phyloP scores from a whole-genome alignment of 2,113 vertebrate genomes.

The Menura novaehollandiae region DNA sequence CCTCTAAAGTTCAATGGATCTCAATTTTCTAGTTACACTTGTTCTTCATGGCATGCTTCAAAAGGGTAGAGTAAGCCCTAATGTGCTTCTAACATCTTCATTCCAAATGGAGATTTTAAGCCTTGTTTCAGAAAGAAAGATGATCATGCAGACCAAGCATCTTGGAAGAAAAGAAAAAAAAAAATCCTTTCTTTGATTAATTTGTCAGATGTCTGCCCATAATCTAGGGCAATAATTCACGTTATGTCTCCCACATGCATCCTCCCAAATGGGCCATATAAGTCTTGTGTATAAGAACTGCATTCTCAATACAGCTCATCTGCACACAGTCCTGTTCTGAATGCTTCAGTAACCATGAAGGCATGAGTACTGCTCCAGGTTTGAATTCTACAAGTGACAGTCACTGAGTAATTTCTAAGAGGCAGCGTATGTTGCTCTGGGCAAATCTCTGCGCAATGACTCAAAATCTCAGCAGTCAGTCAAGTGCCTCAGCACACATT shows the following conservation, averaged over 20 bases:
- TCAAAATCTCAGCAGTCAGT: not conserved
- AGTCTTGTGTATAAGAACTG: not conserved
- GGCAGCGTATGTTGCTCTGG: not conserved
- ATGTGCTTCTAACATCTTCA: not conserved
- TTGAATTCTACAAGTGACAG: not conserved
- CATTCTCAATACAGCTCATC: not conserved
- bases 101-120: not conserved
- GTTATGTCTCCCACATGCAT: not conserved
- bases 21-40: not conserved
- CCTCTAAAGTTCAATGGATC: not conserved
- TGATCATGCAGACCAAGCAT: not conserved
- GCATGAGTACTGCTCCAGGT: not conserved
- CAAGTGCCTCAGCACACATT: not conserved
- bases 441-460: not conserved
- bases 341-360: not conserved
- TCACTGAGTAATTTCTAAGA: not conserved
- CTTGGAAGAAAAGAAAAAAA: too few species aligned
- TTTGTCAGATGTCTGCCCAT: not conserved
- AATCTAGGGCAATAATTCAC: not conserved
- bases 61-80: not conserved
- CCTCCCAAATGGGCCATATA: not conserved
- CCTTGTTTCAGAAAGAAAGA: not conserved
- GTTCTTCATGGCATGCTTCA: not conserved
- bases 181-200: not conserved
- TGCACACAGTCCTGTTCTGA: not conserved